phyloP scores from a whole-genome alignment of 1,140 invertebrate genomes.

The Spodoptera litura region DNA sequence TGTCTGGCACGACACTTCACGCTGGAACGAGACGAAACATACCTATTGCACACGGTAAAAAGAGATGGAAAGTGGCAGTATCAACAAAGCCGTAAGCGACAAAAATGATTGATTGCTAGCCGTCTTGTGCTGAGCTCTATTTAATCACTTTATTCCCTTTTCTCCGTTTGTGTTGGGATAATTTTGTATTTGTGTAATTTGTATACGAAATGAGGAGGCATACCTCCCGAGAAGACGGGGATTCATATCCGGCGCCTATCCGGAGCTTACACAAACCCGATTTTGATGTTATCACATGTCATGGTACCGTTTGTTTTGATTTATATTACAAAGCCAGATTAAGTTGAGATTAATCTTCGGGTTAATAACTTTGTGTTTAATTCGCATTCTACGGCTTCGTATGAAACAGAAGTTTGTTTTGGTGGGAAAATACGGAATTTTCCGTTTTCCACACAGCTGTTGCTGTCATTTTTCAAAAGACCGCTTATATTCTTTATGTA shows the following conservation, averaged over 20 bases:
- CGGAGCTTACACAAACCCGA: constrained; percentile 66
- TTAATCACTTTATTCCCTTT: constrained; percentile 87
- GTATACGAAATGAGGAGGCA: constrained; percentile 82
- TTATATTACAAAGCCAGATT: constrained; percentile 58
- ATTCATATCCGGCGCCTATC: constrained; percentile 77
- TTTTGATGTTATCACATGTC: constrained; percentile 77
- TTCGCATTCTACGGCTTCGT: constrained; percentile 23
- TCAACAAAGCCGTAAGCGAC: constrained; percentile 83
- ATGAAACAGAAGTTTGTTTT: constrained; percentile 15
- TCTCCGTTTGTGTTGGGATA: constrained; percentile 85
- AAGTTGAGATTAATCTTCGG: constrained; percentile 51
- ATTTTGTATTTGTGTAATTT: constrained; percentile 86
- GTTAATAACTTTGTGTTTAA: constrained; percentile 46
- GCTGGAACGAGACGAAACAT: constrained; percentile 64
- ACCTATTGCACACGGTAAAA: constrained; percentile 60
- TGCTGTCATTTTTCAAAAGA: not conserved
- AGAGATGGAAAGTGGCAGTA: constrained; percentile 68
- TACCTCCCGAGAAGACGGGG: constrained; percentile 66
- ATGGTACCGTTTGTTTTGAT: constrained; percentile 66
- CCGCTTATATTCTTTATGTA: no score
- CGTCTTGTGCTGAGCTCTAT: constrained; percentile 87
- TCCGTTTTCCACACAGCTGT: not conserved
- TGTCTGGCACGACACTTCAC: constrained; percentile 83
- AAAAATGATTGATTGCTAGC: constrained; percentile 86
- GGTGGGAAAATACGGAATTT: not conserved